Evolutionary conservation across 2,797 vertebrate genomes (phyloP).

Genomic region (Clarias platycephalus): DNA sequence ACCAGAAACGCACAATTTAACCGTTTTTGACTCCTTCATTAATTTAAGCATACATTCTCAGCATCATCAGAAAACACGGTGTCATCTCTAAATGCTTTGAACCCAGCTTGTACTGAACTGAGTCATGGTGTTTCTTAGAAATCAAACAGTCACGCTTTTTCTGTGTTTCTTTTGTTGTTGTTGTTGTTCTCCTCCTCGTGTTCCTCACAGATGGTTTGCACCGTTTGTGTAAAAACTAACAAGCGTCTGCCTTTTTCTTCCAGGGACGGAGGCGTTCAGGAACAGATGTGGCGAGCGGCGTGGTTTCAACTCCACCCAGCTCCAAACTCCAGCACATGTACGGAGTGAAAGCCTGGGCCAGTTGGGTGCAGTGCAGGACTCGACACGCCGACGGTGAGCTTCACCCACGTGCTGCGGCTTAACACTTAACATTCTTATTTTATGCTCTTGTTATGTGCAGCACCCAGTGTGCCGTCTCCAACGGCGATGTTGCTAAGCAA

Average conservation of each 20-base stretch:
- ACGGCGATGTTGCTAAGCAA: slow-evolving; percentile 40
- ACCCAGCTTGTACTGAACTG: not conserved
- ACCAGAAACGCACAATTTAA: not conserved
- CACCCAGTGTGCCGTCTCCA: slow-evolving; percentile 2
- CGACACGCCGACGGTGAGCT: slow-evolving; percentile 75
- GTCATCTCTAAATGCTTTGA: not conserved
- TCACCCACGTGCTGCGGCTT: slow-evolving; percentile 75
- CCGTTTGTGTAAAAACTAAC: not conserved
- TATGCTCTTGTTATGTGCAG: slow-evolving; percentile 19
- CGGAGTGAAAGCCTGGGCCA: slow-evolving; percentile 91
- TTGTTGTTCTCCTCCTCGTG: not conserved
- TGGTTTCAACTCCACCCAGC: slow-evolving; percentile 45
- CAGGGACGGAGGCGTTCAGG: slow-evolving; percentile 83
- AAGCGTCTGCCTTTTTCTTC: not conserved
- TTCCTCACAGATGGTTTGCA: not conserved
- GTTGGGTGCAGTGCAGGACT: slow-evolving; percentile 87
- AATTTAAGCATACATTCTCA: not conserved
- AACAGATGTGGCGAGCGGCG: slow-evolving; percentile 61
- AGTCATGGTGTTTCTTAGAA: not conserved
- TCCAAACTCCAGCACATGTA: slow-evolving; percentile 88
- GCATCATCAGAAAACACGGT: not conserved
- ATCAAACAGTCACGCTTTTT: not conserved
- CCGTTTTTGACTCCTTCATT: not conserved
- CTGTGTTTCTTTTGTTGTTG: not conserved
- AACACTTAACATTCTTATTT: slow-evolving; percentile 26